These are phyloP conservation scores for Netelia virgata DNA, from an alignment of 2,888 invertebrate genomes.

Conservation along the genomic window DNA sequence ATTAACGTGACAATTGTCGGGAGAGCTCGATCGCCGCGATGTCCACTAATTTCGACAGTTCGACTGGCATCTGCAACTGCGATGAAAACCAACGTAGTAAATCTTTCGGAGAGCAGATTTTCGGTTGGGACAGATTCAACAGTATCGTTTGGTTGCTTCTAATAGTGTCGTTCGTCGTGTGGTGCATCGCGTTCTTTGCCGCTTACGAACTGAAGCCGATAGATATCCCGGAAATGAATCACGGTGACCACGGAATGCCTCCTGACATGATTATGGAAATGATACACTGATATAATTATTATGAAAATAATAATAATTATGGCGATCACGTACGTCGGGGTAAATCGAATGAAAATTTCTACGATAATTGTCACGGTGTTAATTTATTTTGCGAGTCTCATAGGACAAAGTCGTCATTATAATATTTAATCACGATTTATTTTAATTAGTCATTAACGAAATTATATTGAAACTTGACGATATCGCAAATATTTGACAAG, in stretches of 20 bases:
- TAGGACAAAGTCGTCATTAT: background rate
- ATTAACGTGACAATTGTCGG: slow-evolving; percentile 25
- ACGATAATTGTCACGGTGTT: background rate
- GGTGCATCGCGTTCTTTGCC: slow-evolving; percentile 76
- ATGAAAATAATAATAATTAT: slow-evolving; percentile 1
- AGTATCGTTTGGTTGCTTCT: slow-evolving; percentile 69
- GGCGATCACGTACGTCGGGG: slow-evolving; percentile 9
- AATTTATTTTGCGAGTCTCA: background rate
- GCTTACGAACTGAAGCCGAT: slow-evolving; percentile 64
- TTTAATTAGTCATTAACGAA: no score
- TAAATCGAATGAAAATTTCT: background rate
- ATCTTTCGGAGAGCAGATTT: slow-evolving; percentile 66
- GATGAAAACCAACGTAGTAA: slow-evolving; percentile 17
- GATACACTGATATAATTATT: slow-evolving; percentile 25
- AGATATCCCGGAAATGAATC: slow-evolving; percentile 9
- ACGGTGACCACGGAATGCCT: slow-evolving; percentile 33
- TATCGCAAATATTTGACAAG: no score
- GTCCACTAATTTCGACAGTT: slow-evolving; percentile 62
- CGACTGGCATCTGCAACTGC: slow-evolving; percentile 44
- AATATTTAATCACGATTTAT: background rate
- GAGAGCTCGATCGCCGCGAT: slow-evolving; percentile 28
- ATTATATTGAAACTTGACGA: no score
- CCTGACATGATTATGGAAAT: slow-evolving; percentile 35
- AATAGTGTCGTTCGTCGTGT: slow-evolving; percentile 74
- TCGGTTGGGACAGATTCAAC: slow-evolving; percentile 80